Evolutionary conservation across 2,888 invertebrate genomes (phyloP).

Genomic region (Epistrophe eligans): DNA sequence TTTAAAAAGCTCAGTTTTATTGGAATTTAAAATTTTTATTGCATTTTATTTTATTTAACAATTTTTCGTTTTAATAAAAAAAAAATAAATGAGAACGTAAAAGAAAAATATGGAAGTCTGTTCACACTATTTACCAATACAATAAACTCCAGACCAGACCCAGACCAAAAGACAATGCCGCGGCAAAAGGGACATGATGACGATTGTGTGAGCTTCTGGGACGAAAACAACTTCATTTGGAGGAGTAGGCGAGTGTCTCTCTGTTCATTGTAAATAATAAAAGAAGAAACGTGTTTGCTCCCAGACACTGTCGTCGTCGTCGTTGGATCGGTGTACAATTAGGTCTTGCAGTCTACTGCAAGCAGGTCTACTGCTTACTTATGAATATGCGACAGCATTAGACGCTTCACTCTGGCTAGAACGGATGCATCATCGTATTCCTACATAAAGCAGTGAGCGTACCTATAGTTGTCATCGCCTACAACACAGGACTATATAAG

Average conservation of each 20-base stretch:
- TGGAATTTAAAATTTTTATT: too few species aligned
- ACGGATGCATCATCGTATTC: constrained; percentile 1
- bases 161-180: constrained; percentile 69
- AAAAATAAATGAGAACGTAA: too few species aligned
- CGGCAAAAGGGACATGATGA: constrained; percentile 70
- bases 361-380: constrained; percentile 56
- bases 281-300: constrained; percentile 61
- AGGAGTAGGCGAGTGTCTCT: constrained; percentile 21
- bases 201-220: constrained; percentile 70
- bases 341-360: constrained; percentile 70
- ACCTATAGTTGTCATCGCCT: constrained; percentile 37
- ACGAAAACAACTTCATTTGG: constrained; percentile 65
- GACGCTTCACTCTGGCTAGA: constrained; percentile 52
- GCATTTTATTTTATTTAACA: too few species aligned
- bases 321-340: constrained; percentile 70
- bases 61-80: too few species aligned
- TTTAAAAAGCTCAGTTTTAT: too few species aligned
- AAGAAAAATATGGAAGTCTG: not conserved
- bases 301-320: constrained; percentile 60
- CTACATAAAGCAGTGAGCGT: constrained; percentile 6
- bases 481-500: constrained; percentile 24
- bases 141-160: constrained; percentile 63
- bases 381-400: constrained; percentile 62
- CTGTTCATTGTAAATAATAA: constrained; percentile 61
- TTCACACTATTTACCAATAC: constrained; percentile 23